phyloP scores from a whole-genome alignment of 2,888 invertebrate species.

The Clitarchus hookeri region DNA sequence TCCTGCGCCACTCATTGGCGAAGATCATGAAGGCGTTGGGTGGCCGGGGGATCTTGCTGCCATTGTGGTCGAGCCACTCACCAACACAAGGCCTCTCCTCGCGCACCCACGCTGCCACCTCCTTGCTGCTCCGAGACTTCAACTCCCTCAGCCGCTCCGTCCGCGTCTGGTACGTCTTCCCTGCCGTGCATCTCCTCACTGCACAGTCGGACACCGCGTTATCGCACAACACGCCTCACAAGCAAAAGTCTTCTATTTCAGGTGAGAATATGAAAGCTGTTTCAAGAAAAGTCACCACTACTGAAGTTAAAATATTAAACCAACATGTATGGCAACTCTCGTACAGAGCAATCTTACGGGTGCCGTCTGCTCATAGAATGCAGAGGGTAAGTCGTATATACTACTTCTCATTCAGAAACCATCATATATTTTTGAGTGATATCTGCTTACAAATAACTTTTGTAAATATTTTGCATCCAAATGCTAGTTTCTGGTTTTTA shows the following conservation, averaged over 20 bases:
- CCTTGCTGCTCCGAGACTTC: conserved; percentile 10
- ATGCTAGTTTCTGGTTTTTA: too few species aligned
- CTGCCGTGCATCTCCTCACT: neutral
- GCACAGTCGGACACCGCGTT: neutral
- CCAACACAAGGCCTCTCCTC: conserved; percentile 23
- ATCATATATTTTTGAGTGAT: too few species aligned
- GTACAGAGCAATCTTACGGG: too few species aligned
- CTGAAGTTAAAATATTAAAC: too few species aligned
- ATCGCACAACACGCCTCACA: too few species aligned
- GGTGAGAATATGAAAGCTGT: neutral
- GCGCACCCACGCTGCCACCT: neutral
- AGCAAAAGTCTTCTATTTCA: neutral
- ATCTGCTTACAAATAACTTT: too few species aligned
- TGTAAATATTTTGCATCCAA: too few species aligned
- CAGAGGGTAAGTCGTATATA: too few species aligned
- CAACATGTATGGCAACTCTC: too few species aligned
- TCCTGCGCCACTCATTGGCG: conserved; percentile 57
- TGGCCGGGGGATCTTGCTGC: conserved; percentile 54
- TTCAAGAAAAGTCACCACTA: too few species aligned
- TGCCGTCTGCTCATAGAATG: too few species aligned
- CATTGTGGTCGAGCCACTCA: conserved; percentile 30
- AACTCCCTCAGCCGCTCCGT: neutral
- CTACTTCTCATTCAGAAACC: too few species aligned
- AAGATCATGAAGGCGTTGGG: conserved; percentile 61
- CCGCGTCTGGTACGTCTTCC: neutral